phyloP scores from a whole-genome alignment of 2,113 vertebrate species.

The Cathartes aura region DNA sequence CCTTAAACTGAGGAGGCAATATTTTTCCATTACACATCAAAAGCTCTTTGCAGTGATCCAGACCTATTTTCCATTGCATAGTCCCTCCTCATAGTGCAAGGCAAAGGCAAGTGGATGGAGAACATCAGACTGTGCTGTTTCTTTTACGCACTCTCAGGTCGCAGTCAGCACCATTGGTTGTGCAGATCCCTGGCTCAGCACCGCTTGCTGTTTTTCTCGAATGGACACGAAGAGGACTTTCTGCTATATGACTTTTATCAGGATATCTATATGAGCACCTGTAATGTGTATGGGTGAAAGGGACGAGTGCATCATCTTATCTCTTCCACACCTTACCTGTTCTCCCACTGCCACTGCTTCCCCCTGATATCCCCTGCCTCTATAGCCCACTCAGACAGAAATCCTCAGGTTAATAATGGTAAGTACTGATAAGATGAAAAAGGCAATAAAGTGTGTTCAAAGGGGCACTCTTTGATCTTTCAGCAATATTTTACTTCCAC shows the following conservation, averaged over 20 bases:
- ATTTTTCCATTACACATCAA: neutral
- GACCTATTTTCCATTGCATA: neutral
- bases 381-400: conserved; percentile 16
- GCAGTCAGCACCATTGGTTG: accelerated
- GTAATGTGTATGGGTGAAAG: neutral
- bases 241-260: neutral
- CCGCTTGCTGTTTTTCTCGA: accelerated
- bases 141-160: neutral
- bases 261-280: neutral
- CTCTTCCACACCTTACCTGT: neutral
- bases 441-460: conserved; percentile 58
- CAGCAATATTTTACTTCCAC: conserved; percentile 59
- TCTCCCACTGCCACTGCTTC: neutral
- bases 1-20: neutral
- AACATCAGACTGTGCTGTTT: neutral
- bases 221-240: neutral
- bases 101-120: neutral
- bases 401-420: conserved; percentile 58
- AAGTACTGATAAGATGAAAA: conserved; percentile 55
- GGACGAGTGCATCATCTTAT: neutral
- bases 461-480: conserved; percentile 34
- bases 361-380: neutral
- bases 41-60: neutral
- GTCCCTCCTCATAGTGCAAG: neutral
- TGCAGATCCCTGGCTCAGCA: neutral